phyloP scores from a whole-genome alignment of 2,888 invertebrate genomes.

The Eulithis prunata region DNA sequence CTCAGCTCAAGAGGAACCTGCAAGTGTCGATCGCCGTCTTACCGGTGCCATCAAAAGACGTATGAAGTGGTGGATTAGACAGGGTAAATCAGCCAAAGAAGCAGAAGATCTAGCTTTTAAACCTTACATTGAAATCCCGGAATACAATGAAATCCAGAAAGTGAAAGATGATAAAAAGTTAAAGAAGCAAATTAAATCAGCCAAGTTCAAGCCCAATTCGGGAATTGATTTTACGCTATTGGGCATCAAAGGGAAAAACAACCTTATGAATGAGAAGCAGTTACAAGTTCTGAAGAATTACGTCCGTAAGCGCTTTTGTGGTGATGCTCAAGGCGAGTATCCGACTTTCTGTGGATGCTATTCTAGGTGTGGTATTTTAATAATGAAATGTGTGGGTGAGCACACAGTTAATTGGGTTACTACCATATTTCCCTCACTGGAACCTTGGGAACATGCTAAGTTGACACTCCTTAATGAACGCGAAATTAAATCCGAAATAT shows the following conservation, averaged over 20 bases:
- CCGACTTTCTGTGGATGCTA: not conserved
- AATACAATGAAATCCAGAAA: constrained; percentile 3
- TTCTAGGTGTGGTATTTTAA: constrained; percentile 1
- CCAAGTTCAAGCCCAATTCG: not conserved
- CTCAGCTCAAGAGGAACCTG: not conserved
- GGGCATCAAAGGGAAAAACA: constrained; percentile 6
- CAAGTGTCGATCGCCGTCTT: not conserved
- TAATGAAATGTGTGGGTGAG: constrained; percentile 1
- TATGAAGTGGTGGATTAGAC: constrained; percentile 14
- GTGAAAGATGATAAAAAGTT: not conserved
- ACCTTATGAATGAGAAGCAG: constrained; percentile 2
- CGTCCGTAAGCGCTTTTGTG: not conserved
- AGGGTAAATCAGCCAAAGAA: constrained; percentile 1
- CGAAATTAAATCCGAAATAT: constrained; percentile 6
- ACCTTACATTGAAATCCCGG: constrained; percentile 11
- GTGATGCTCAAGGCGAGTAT: not conserved
- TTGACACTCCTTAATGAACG: constrained; percentile 6
- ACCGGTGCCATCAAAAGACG: constrained; percentile 4
- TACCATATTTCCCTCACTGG: not conserved
- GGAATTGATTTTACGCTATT: not conserved
- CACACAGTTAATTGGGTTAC: constrained; percentile 3
- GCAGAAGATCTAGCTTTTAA: constrained; percentile 4
- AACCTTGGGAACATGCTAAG: constrained; percentile 4
- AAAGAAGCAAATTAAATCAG: not conserved
- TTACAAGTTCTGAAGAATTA: not conserved